Conservation (phyloP, 2,888 invertebrate genomes). For the Polia nebulosa region DNA sequence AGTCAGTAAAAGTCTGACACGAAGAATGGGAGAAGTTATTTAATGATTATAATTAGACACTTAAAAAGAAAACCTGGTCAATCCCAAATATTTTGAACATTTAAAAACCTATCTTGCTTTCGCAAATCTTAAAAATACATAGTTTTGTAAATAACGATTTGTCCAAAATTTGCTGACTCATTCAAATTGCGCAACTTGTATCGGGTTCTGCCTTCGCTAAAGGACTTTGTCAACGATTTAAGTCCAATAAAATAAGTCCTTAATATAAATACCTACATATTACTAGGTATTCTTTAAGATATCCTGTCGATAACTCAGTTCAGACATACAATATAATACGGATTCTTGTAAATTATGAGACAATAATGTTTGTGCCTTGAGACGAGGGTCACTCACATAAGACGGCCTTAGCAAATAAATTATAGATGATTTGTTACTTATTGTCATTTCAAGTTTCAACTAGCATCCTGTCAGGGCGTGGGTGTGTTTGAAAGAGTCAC, state of each 20-base stretch:
- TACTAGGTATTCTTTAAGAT: conserved; percentile 1
- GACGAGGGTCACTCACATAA: conserved; percentile 10
- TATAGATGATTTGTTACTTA: conserved; percentile 3
- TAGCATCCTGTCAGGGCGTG: too few species aligned
- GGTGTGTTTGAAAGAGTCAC: too few species aligned
- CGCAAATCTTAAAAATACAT: too few species aligned
- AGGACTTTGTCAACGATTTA: not conserved
- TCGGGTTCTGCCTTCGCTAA: too few species aligned
- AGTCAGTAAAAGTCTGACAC: not conserved
- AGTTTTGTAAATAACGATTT: not conserved
- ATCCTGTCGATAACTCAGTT: not conserved
- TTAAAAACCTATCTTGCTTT: too few species aligned
- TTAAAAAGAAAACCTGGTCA: too few species aligned
- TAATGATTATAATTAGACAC: too few species aligned
- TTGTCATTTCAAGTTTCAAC: not conserved
- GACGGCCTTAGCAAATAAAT: conserved; percentile 4
- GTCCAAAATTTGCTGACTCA: not conserved
- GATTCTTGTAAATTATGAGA: not conserved
- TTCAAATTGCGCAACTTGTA: not conserved
- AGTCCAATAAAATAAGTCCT: too few species aligned
- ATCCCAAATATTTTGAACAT: not conserved
- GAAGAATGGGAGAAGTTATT: too few species aligned
- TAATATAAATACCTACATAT: not conserved
- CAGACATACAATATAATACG: not conserved
- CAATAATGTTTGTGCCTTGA: conserved; percentile 15